Evolutionary conservation across 1,140 invertebrate species (phyloP).

Genomic region (Belonocnema kinseyi): DNA sequence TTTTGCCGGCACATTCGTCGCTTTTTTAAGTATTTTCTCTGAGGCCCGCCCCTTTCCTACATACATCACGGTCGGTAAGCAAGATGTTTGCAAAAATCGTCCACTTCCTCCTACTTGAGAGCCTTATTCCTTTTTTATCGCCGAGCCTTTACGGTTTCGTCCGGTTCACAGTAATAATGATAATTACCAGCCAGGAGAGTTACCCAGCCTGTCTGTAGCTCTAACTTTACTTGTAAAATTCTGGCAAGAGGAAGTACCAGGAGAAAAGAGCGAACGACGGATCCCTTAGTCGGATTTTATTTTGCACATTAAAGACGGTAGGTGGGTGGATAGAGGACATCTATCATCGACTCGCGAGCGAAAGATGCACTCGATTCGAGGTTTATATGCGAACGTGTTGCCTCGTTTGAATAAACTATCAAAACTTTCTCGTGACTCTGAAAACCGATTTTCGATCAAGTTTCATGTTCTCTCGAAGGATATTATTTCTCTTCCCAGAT

Average conservation of each 20-base stretch:
- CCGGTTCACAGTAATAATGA: not conserved
- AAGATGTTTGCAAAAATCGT: not conserved
- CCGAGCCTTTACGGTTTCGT: not conserved
- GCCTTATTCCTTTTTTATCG: not conserved
- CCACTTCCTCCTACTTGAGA: not conserved
- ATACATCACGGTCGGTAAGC: too few relatives aligned
- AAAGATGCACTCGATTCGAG: constrained; percentile 15
- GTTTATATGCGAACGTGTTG: constrained; percentile 4
- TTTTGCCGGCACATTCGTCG: constrained; percentile 1
- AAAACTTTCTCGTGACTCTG: constrained; percentile 20
- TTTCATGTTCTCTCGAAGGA: not conserved
- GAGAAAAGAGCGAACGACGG: not conserved
- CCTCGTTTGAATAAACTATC: constrained; percentile 30
- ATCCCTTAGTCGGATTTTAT: not conserved
- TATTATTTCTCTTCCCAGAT: constrained; percentile 8
- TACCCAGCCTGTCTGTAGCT: not conserved
- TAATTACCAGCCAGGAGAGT: not conserved
- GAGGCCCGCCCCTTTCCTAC: not conserved
- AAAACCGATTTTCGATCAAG: constrained; percentile 22
- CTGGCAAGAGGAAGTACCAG: not conserved
- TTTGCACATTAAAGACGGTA: not conserved
- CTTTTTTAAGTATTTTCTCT: not conserved
- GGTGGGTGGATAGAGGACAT: constrained; percentile 3
- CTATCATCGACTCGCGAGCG: constrained; percentile 2
- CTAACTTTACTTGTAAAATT: not conserved